Base-by-base conservation (phyloP, 2,797 vertebrate species). In the Siniperca undulata region DNA sequence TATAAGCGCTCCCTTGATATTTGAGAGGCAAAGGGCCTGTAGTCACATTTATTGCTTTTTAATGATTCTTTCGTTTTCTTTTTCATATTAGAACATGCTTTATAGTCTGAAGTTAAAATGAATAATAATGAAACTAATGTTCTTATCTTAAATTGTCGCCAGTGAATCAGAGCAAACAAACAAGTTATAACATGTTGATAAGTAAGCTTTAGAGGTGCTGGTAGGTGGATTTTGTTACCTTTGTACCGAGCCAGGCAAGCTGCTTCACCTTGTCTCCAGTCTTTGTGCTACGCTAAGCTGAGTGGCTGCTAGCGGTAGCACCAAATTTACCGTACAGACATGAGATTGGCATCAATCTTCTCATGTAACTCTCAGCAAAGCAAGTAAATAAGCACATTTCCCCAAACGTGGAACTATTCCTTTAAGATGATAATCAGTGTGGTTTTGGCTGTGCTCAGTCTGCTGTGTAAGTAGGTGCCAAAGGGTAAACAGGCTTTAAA, bases 401-500 rank as follows among this genome's bases (percentile, higher is more conserved):
- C 19, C 36, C 17, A 46, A 44, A 78, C 76, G 56, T 62, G 7
- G 12, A 67, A 56, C 48, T 55, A 16, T 60, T 58, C 24, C 42
- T 59, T 70, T 55, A 48, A 48, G 12, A 64, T 36, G 12, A 56
- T 66, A 17, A 69, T 38, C 27, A 52, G n/a, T 40, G 10, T 22
- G 46, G 34, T 42, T 78, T 52, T 72, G 24, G 50, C 22, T 75
- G 44, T 69, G 22, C 19, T 72, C 40, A 56, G 48, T 70, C 36
- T 77, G 48, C 59, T 60, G 52, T 69, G 38, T 78, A n/a, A 88
- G 64, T 62, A 66, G 44, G 30, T 82, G 80, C 77, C 71, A 81
- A 77, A 80, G 34, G 64, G 66, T 80, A 65, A 88, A 77, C 60
- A 77, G 68, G 61, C 40, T 82, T 75, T 77, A 65, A 68, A 76